A percentile compares a stretch with the other conserved stretches of the same genome.
Conservation (phyloP, 2,113 vertebrate genomes). For the Brevimyrus niger region DNA sequence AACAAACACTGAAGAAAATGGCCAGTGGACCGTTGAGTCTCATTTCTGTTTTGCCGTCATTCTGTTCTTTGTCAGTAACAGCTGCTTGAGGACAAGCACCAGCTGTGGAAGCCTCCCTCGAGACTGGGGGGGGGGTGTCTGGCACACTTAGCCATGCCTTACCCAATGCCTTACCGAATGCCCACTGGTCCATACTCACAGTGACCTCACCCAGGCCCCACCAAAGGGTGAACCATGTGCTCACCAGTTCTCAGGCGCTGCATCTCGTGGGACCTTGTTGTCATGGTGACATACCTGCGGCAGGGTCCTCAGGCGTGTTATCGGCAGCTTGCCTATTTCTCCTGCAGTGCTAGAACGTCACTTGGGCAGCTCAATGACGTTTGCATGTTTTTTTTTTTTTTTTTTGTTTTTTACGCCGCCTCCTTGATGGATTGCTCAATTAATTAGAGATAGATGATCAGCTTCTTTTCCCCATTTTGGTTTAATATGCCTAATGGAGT, state of each 20-base stretch:
- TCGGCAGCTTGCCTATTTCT: not conserved
- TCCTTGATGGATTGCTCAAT: not conserved
- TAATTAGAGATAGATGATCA: not conserved
- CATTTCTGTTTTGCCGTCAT: not conserved
- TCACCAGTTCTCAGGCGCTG: not conserved
- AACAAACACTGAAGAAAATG: not conserved
- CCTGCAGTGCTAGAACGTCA: not conserved
- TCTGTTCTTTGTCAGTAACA: not conserved
- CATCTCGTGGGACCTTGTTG: slow-evolving; percentile 40
- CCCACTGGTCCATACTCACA: not conserved
- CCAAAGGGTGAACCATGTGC: not conserved
- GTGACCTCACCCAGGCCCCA: not conserved
- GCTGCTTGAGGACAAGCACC: not conserved
- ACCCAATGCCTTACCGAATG: not conserved
- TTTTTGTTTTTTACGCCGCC: not conserved
- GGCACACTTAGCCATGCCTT: not conserved
- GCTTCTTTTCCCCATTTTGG: not conserved
- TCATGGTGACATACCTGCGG: slow-evolving; percentile 55
- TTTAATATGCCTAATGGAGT: slow-evolving; percentile 11
- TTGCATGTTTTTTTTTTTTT: not conserved
- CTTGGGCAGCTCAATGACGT: not conserved
- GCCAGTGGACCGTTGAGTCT: not conserved
- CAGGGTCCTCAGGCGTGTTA: not conserved
- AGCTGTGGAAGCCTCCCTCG: not conserved
- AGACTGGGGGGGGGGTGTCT: not conserved